Evolutionary conservation across 2,797 vertebrate species (phyloP).

Genomic region (Thunnus albacares): DNA sequence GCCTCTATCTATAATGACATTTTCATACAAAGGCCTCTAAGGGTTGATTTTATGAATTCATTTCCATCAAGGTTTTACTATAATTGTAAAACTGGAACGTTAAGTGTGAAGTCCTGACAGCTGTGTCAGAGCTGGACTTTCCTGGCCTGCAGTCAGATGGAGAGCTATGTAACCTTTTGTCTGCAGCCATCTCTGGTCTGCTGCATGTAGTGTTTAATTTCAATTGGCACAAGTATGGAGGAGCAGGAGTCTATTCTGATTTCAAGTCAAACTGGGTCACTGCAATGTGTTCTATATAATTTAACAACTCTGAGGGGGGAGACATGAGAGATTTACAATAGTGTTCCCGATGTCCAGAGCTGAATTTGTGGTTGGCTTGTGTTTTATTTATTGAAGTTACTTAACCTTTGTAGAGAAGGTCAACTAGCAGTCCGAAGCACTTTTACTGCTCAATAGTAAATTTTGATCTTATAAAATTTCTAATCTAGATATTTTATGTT

Average conservation of each 20-base stretch:
- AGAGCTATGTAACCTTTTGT: conserved; percentile 37
- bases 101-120: not conserved
- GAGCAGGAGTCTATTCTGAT: not conserved
- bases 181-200: not conserved
- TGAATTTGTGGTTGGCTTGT: not conserved
- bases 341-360: not conserved
- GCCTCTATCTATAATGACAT: not conserved
- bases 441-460: not conserved
- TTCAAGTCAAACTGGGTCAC: conserved; percentile 18
- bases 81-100: not conserved
- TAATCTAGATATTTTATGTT: not conserved
- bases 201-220: conserved; percentile 3
- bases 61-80: not conserved
- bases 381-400: not conserved
- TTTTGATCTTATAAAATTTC: not conserved
- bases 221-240: not conserved
- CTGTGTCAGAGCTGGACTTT: not conserved
- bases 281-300: not conserved
- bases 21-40: not conserved
- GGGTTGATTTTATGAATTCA: not conserved
- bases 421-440: not conserved
- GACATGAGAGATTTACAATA: not conserved
- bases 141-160: conserved; percentile 8
- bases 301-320: not conserved
- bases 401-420: not conserved